phyloP scores from a whole-genome alignment of 1,140 invertebrate species.

The Ceratosolen fusciceps region DNA sequence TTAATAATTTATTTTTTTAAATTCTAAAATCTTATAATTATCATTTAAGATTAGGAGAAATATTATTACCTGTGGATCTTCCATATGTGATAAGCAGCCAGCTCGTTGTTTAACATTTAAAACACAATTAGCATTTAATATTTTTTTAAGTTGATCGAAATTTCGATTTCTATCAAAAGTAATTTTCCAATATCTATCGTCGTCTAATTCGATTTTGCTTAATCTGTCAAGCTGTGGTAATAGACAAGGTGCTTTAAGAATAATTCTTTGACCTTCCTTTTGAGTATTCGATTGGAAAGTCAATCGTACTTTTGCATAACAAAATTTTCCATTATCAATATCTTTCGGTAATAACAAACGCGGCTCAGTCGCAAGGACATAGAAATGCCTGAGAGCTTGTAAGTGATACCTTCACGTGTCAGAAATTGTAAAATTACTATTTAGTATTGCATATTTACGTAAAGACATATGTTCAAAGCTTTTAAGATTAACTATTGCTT shows the following conservation, averaged over 20 bases:
- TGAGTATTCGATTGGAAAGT: slow-evolving; percentile 70
- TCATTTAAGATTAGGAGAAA: not conserved
- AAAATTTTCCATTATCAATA: slow-evolving; percentile 83
- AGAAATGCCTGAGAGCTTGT: slow-evolving; percentile 95
- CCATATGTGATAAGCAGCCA: slow-evolving; percentile 88
- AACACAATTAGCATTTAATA: slow-evolving; percentile 79
- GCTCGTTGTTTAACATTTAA: slow-evolving; percentile 91
- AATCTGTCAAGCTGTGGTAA: slow-evolving; percentile 86
- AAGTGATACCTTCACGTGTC: slow-evolving; percentile 87
- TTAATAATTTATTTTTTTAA: no score
- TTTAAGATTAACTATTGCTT: no score
- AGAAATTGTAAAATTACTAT: not conserved
- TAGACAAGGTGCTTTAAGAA: slow-evolving; percentile 85
- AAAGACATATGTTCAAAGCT: no score
- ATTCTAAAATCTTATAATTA: no score
- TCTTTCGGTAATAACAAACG: slow-evolving; percentile 89
- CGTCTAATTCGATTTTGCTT: slow-evolving; percentile 83
- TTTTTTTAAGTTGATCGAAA: slow-evolving; percentile 85
- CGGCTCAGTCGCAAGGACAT: slow-evolving; percentile 93
- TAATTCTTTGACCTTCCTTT: slow-evolving; percentile 73
- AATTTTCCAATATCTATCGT: slow-evolving; percentile 90
- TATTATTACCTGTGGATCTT: slow-evolving; percentile 81
- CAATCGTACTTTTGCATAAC: slow-evolving; percentile 85
- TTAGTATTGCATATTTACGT: not conserved
- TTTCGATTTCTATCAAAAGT: slow-evolving; percentile 85